Conservation (phyloP, 2,888 invertebrate genomes). For the Scaptomyza parva region DNA sequence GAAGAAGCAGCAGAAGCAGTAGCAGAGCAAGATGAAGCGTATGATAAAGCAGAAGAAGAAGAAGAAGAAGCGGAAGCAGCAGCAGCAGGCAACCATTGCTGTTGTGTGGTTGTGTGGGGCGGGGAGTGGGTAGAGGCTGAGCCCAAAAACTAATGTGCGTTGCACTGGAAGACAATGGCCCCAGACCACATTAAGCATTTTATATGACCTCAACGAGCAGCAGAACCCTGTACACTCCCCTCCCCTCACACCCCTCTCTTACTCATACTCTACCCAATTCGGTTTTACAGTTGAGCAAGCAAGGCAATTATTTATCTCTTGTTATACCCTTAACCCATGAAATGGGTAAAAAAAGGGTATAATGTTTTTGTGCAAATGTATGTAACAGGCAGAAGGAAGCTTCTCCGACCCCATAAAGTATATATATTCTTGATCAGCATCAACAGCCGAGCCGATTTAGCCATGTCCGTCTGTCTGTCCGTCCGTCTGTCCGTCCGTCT, state of each 20-base stretch:
- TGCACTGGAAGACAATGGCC: constrained; percentile 75
- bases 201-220: constrained; percentile 29
- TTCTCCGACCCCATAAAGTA: too few species aligned
- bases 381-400: too few species aligned
- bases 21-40: background rate
- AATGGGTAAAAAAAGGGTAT: too few species aligned
- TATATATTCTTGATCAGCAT: too few species aligned
- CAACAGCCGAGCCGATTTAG: too few species aligned
- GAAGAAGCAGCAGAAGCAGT: constrained; percentile 1
- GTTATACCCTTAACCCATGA: too few species aligned
- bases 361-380: too few species aligned
- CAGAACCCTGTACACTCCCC: background rate
- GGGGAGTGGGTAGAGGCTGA: too few species aligned
- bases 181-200: constrained; percentile 55
- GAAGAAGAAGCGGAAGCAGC: constrained; percentile 1
- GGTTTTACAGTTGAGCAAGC: constrained; percentile 76
- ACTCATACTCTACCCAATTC: constrained; percentile 30
- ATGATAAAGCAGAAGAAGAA: background rate
- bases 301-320: constrained; percentile 82
- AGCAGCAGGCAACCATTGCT: constrained; percentile 56
- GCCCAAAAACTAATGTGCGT: constrained; percentile 62
- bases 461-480: too few species aligned
- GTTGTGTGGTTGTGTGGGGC: constrained; percentile 30
- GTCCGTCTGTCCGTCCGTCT: too few species aligned
- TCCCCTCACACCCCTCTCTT: constrained; percentile 7